Conservation (phyloP, 2,888 invertebrate species). For the Colostygia pectinataria region DNA sequence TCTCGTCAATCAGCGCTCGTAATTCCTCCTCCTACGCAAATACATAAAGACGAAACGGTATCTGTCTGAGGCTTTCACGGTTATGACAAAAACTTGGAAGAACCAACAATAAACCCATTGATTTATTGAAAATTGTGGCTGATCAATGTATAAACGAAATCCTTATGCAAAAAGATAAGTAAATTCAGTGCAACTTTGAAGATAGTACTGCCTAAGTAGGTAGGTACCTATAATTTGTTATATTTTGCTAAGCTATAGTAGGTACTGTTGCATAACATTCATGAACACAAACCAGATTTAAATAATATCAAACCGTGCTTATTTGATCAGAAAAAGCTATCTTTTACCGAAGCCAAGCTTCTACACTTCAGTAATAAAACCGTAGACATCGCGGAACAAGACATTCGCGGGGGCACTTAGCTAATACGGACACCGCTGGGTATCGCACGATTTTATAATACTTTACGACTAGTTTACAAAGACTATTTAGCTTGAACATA, state of each 20-base stretch:
- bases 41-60: slow-evolving; percentile 53
- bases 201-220: too few species aligned
- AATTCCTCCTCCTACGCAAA: slow-evolving; percentile 68
- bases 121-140: neutral
- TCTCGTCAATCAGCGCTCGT: slow-evolving; percentile 63
- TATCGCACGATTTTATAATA: slow-evolving; percentile 65
- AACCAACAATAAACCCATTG: slow-evolving; percentile 19
- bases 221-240: too few species aligned
- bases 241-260: too few species aligned
- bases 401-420: slow-evolving; percentile 60
- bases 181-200: too few species aligned
- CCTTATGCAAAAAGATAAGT: too few species aligned
- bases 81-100: slow-evolving; percentile 27
- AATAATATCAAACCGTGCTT: too few species aligned
- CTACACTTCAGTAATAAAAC: slow-evolving; percentile 36
- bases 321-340: neutral
- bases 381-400: slow-evolving; percentile 49
- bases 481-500: slow-evolving; percentile 2
- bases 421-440: slow-evolving; percentile 64
- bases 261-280: too few species aligned
- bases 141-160: too few species aligned
- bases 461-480: slow-evolving; percentile 32
- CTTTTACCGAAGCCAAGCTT: slow-evolving; percentile 15
- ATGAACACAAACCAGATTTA: too few species aligned
- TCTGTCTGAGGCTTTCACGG: slow-evolving; percentile 29